Percentiles rank a stretch among this genome's conserved stretches.
phyloP scores from a whole-genome alignment of 2,797 vertebrate species.

The Alcedo atthis region DNA sequence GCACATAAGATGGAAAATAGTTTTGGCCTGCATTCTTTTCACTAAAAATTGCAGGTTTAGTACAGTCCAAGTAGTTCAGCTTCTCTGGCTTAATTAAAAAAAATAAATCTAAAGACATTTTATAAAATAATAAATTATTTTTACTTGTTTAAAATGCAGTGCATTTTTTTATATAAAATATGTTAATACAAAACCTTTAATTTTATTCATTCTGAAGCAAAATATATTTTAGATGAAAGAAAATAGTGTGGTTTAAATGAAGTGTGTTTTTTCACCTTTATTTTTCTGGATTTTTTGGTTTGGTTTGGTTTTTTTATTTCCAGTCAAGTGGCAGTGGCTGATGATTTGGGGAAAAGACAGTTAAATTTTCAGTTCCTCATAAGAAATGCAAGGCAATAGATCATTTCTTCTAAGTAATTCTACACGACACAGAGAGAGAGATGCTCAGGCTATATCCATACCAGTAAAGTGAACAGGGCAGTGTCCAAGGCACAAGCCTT shows the following conservation, averaged over 20 bases:
- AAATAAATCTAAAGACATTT: not conserved
- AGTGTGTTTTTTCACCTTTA: not conserved
- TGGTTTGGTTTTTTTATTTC: rapidly evolving
- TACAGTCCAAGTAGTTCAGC: not conserved
- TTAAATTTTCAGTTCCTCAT: not conserved
- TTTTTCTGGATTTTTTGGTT: rapidly evolving
- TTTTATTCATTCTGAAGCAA: not conserved
- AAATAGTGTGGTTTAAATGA: not conserved
- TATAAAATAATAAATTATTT: not conserved
- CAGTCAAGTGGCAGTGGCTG: not conserved
- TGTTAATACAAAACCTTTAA: not conserved
- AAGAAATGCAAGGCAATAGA: not conserved
- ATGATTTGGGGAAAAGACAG: not conserved
- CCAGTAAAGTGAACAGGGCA: not conserved
- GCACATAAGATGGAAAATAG: not conserved
- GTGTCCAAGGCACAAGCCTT: not conserved
- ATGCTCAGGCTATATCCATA: not conserved
- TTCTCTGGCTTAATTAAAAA: not conserved
- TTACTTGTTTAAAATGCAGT: not conserved
- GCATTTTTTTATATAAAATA: rapidly evolving
- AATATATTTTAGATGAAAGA: not conserved
- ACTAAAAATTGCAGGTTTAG: not conserved
- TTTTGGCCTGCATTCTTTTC: not conserved
- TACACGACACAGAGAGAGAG: not conserved
- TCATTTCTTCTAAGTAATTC: not conserved